Evolutionary conservation across 2,797 vertebrate species (phyloP).

Genomic region (Huso huso): DNA sequence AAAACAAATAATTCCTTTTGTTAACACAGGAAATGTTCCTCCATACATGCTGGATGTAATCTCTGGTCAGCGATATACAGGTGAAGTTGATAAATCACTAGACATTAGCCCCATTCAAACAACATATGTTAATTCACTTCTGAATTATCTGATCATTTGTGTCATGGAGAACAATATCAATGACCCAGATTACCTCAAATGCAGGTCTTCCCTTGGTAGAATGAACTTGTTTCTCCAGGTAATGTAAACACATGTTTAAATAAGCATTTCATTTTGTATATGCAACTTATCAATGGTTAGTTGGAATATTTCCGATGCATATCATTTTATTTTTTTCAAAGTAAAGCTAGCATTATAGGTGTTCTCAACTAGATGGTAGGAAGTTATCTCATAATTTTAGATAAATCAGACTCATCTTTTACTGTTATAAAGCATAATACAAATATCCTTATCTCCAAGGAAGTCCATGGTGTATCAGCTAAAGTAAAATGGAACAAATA

Average conservation of each 20-base stretch:
- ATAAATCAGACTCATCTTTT: no score
- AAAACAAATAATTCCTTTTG: no score
- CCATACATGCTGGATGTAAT: slow-evolving; percentile 11
- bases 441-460: slow-evolving; percentile 36
- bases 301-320: no score
- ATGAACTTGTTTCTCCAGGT: slow-evolving; percentile 43
- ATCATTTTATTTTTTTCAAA: no score
- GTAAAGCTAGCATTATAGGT: no score
- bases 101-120: slow-evolving; percentile 65
- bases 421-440: slow-evolving; percentile 23
- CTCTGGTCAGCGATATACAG: slow-evolving; percentile 52
- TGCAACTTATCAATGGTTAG: no score
- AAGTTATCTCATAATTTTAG: no score
- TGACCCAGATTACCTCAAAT: slow-evolving; percentile 59
- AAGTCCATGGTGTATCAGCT: slow-evolving; percentile 68
- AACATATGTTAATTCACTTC: slow-evolving; percentile 70
- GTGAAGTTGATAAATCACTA: slow-evolving; percentile 66
- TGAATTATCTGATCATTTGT: slow-evolving; percentile 69
- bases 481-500: slow-evolving; percentile 37
- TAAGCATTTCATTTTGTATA: slow-evolving; percentile 21
- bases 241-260: slow-evolving; percentile 27
- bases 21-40: not conserved
- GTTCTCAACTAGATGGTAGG: no score
- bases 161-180: slow-evolving; percentile 63
- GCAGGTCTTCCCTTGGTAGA: slow-evolving; percentile 46